Conservation (phyloP, 2,113 vertebrate genomes). For the Gasterosteus aculeatus region DNA sequence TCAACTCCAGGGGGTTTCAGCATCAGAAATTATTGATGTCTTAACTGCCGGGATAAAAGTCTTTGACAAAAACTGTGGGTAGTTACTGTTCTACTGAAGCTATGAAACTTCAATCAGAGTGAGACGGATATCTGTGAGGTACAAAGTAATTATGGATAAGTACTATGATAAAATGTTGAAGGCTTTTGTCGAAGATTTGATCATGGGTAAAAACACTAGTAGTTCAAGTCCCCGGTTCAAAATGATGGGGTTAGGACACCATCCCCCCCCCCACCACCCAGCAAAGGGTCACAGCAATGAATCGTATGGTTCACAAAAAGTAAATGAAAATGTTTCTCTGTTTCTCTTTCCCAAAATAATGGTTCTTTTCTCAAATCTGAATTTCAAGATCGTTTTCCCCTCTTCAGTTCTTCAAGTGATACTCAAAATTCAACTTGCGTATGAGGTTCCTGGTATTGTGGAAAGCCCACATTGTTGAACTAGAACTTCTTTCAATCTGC, state of each 20-base stretch:
- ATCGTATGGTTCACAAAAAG: not conserved
- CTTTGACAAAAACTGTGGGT: constrained; percentile 64
- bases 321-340: not conserved
- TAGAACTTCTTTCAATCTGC: not conserved
- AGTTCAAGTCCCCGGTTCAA: not conserved
- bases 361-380: not conserved
- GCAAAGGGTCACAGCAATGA: not conserved
- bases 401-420: not conserved
- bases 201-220: not conserved
- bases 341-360: not conserved
- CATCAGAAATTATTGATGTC: constrained; percentile 75
- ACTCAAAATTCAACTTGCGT: not conserved
- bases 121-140: constrained; percentile 40
- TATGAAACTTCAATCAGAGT: constrained; percentile 56
- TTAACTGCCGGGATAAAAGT: constrained; percentile 73
- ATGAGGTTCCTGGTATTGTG: not conserved
- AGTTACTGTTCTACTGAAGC: constrained; percentile 63
- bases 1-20: constrained; percentile 68
- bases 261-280: not conserved
- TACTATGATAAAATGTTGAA: constrained; percentile 4
- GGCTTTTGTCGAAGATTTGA: not conserved
- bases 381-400: not conserved
- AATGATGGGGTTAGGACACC: not conserved
- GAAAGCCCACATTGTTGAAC: not conserved
- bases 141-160: constrained; percentile 22